Evolutionary conservation across 2,888 invertebrate species (phyloP).

Genomic region (Drosophila aldrichi): DNA sequence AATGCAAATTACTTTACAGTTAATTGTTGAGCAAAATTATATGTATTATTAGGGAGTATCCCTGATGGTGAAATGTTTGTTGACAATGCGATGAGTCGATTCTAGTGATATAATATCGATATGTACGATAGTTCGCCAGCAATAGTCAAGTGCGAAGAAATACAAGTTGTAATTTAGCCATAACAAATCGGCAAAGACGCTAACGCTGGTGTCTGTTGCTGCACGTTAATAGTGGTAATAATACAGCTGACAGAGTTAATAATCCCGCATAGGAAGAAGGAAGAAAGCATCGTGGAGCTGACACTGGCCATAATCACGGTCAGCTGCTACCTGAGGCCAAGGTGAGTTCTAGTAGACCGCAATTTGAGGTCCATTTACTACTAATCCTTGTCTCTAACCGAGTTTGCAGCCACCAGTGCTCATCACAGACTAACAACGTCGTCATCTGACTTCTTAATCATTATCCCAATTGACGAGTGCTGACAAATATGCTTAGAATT

Average conservation of each 20-base stretch:
- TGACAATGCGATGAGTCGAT: slow-evolving; percentile 15
- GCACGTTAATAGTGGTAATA: slow-evolving; percentile 4
- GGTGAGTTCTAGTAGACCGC: slow-evolving; percentile 41
- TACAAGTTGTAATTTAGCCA: slow-evolving; percentile 46
- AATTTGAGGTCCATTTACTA: slow-evolving; percentile 18
- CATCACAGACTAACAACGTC: slow-evolving; percentile 36
- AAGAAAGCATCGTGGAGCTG: slow-evolving; percentile 33
- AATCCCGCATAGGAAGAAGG: background rate
- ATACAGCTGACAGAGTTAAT: slow-evolving; percentile 3
- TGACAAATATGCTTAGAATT: background rate
- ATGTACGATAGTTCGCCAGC: slow-evolving; percentile 16
- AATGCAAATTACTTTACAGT: background rate
- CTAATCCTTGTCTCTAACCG: slow-evolving; percentile 60
- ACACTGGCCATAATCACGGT: slow-evolving; percentile 33
- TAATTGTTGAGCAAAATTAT: background rate
- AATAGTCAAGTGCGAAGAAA: slow-evolving; percentile 37
- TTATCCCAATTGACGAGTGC: background rate
- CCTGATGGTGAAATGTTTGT: background rate
- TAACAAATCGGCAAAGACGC: slow-evolving; percentile 49
- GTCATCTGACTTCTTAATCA: slow-evolving; percentile 9
- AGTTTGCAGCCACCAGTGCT: slow-evolving; percentile 48
- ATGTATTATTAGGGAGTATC: background rate
- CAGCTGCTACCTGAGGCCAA: slow-evolving; percentile 51
- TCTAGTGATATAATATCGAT: slow-evolving; percentile 28
- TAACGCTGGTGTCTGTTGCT: slow-evolving; percentile 41